Conservation (phyloP, 2,113 vertebrate genomes). For the Psilopsiagon aymara region DNA sequence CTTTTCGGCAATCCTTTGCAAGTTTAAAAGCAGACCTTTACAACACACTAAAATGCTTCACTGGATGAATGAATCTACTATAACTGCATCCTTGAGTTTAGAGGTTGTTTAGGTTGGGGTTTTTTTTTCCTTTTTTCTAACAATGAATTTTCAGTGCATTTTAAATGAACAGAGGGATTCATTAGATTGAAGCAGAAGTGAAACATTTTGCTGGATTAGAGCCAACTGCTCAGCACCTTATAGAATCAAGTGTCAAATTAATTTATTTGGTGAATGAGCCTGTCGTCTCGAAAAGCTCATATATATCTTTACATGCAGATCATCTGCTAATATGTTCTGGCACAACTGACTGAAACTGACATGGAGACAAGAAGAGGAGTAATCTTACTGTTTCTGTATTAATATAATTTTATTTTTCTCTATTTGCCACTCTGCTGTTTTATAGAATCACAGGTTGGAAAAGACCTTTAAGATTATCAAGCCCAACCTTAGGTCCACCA, state of each 20-base stretch:
- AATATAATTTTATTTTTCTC: neutral
- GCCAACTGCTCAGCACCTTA: neutral
- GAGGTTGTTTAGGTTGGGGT: fast-evolving
- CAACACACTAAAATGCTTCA: neutral
- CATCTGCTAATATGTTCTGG: neutral
- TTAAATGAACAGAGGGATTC: neutral
- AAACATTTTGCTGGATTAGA: neutral
- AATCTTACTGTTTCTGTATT: neutral
- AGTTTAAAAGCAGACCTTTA: neutral
- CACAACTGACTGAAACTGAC: neutral
- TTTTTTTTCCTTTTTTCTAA: neutral
- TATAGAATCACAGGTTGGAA: neutral
- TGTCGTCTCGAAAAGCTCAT: neutral
- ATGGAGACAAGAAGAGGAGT: neutral
- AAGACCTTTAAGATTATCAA: neutral
- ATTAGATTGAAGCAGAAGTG: neutral
- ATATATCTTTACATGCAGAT: neutral
- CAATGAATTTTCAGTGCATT: neutral
- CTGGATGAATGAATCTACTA: neutral
- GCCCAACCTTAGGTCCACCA: neutral
- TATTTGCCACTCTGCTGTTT: neutral
- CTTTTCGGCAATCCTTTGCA: neutral
- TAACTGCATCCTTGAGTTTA: neutral
- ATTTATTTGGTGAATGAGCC: neutral
- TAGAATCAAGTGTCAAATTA: neutral